phyloP scores from a whole-genome alignment of 2,888 invertebrate genomes.

The Caenorhabditis sp. region DNA sequence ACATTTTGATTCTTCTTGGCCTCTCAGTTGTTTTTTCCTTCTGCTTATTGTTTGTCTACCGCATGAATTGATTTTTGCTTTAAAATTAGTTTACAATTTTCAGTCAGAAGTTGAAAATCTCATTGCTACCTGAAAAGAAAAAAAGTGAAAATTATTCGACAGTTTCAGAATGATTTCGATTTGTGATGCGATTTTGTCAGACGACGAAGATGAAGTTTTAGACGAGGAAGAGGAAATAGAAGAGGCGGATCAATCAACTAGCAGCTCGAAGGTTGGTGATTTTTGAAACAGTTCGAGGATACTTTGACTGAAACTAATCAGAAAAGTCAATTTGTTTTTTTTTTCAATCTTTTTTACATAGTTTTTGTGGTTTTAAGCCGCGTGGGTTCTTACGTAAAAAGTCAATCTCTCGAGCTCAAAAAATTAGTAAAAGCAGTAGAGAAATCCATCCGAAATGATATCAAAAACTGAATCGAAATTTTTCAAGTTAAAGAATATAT shows the following conservation, averaged over 20 bases:
- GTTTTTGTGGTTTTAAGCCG: too few relatives aligned
- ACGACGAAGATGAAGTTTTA: conserved; percentile 34
- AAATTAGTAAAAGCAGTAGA: too few relatives aligned
- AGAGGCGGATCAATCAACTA: not conserved
- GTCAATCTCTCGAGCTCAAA: too few relatives aligned
- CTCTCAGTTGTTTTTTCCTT: not conserved
- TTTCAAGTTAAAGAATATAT: too few relatives aligned
- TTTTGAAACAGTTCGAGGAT: not conserved
- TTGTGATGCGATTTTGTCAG: conserved; percentile 42
- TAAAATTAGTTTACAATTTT: conserved; percentile 2
- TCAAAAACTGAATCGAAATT: too few relatives aligned
- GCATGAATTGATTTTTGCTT: conserved; percentile 2
- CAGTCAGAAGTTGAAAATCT: conserved; percentile 6
- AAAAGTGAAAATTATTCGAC: conserved; percentile 5
- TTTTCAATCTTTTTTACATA: too few relatives aligned
- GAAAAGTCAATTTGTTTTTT: too few relatives aligned
- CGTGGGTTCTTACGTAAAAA: too few relatives aligned
- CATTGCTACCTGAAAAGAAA: not conserved
- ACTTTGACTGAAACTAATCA: not conserved
- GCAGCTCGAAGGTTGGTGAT: not conserved
- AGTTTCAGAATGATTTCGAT: conserved; percentile 35
- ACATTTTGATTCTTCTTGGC: not conserved
- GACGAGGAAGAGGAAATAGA: conserved; percentile 7
- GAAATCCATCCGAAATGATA: too few relatives aligned
- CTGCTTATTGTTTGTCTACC: conserved; percentile 1